Evolutionary conservation across 2,888 invertebrate species (phyloP), one percentile per base, ranked within the genome.

Genomic region (Helleia helle): DNA sequence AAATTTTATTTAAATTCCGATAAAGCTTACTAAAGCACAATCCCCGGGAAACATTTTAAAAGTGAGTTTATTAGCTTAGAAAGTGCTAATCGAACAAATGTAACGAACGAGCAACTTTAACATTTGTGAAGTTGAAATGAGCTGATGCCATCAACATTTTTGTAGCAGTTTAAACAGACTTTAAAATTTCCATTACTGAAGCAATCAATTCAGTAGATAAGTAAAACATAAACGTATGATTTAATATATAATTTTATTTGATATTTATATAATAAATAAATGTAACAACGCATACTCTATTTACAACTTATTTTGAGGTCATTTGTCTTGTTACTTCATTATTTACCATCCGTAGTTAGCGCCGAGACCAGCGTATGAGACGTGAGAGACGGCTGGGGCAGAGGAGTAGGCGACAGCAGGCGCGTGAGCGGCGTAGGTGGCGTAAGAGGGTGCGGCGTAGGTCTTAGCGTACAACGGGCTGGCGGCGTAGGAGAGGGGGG

Each of bases 331-430:
- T 34, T 18, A 22, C n/a, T n/a, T n/a, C 7, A 39, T 14, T 9
- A 17, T 17, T 39, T 25, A 39, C 39, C 39, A 39, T 18, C 30
- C 39, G 39, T 39, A 39, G 9, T 39, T 30, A 14, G 30, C 39
- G 14, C 39, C 39, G 25, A 31, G 25, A 11, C 39, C 39, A n/a
- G 30, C 30, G 51, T 36, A 55, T 28, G 59, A 56, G 42, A 51
- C 55, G 36, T 52, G 49, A 40, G 88, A 83, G n/a, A 87, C 87
- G 44, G 76, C 75, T 36, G 68, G 59, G 18, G 64, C 62, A 44
- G 68, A 61, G 56, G 22, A 22, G 22, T 39, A 28, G 14, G 29
- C 11, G 24, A 22, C 22, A n/a, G 28, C 30, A n/a, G 30, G 30
- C 14, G 13, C 14, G 14, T 13, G 14, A 59, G 50, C 65, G n/a